Base-by-base conservation (phyloP, 2,888 invertebrate genomes). In the Nomada hirtipes region DNA sequence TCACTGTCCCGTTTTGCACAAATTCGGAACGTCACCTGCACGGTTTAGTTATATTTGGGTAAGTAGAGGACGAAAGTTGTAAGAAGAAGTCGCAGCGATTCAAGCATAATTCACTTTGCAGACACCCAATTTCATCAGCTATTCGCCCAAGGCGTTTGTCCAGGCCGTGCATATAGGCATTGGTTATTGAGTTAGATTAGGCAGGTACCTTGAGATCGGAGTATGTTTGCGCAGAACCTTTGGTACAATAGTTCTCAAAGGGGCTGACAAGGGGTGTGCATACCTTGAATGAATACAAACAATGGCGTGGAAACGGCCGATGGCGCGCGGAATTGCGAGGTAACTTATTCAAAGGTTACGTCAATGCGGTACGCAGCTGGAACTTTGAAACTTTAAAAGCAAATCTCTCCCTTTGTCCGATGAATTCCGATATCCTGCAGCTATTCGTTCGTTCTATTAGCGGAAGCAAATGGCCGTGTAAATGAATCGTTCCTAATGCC, bases 201-300 rank as follows among this genome's bases (percentile, higher is more conserved):
- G 61, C 79, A 76, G 76, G 79, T 83, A 71, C 72, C 74, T 75
- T 55, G 72, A 82, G 86, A 81, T 73, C 82, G 57, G 84, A 77
- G 64, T 76, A 76, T 83, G 87, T 88, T 87, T 87, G 84, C 81
- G 68, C 52, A 75, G 81, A 76, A 85, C 83, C 79, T 72, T 75
- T 60, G 73, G 73, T 71, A 87, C 87, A 84, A 87, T 87, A 71
- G 84, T 80, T 80, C 78, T 82, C 79, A 82, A 87, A 87, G 81
- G 84, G 70, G 73, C 76, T 79, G 83, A 87, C 87, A 82, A 85
- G 83, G 82, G 79, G 80, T 47, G 78, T 75, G 87, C 85, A 85
- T 87, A 87, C 84, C 78, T 75, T 60, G 74, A 65, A 78, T 85
- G 85, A 87, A 87, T 87, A 69, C 87, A 85, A 87, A 87, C 87